These are phyloP conservation scores for Hydraecia micacea DNA, from an alignment of 2,888 invertebrate species.

Conservation along the genomic window DNA sequence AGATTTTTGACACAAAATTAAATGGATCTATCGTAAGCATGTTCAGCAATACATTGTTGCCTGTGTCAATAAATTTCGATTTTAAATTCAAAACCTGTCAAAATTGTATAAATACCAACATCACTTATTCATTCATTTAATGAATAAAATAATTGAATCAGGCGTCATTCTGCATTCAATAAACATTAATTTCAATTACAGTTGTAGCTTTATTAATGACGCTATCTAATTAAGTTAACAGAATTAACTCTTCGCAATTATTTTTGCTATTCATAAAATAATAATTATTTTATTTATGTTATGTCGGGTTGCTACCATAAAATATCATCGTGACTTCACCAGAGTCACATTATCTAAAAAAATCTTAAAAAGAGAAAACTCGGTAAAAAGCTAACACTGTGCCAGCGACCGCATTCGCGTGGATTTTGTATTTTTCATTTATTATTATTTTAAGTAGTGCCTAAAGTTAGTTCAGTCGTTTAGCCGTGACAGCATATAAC, in stretches of 20 bases:
- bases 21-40: not conserved
- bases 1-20: not conserved
- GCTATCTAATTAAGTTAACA: too few species aligned
- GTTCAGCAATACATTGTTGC: not conserved
- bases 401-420: not conserved
- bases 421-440: not conserved
- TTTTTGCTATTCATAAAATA: not conserved
- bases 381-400: not conserved
- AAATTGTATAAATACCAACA: not conserved
- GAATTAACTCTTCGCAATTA: not conserved
- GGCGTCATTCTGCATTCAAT: not conserved
- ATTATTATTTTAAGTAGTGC: not conserved
- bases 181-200: not conserved
- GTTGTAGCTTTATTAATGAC: not conserved
- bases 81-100: not conserved
- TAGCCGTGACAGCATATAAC: not conserved
- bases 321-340: not conserved
- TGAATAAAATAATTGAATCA: not conserved
- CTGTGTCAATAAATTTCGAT: not conserved
- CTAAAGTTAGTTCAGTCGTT: not conserved
- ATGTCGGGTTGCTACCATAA: too few species aligned
- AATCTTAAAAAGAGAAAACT: not conserved
- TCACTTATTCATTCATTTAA: not conserved
- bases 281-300: not conserved
- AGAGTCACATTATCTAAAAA: not conserved